These are phyloP conservation scores for Stegodyphus dumicola DNA, from an alignment of 1,140 invertebrate species.

Conservation along the genomic window DNA sequence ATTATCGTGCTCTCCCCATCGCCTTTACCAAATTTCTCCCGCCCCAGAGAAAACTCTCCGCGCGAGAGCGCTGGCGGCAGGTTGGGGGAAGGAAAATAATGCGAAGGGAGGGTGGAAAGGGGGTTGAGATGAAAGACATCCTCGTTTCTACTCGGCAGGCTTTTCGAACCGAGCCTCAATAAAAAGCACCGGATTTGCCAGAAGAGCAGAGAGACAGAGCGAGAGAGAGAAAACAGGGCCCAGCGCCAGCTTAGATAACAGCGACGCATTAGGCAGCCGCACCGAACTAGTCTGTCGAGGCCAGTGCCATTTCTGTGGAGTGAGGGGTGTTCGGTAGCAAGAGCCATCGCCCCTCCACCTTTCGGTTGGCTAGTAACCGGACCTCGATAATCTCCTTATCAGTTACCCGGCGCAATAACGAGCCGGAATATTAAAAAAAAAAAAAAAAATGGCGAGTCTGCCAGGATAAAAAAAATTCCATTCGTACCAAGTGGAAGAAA, in stretches of 20 bases:
- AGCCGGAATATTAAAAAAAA: no score
- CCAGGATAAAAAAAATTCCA: constrained; percentile 19
- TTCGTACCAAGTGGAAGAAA: constrained; percentile 33
- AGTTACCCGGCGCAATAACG: constrained; percentile 43
- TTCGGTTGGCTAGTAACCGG: constrained; percentile 15
- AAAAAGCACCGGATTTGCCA: constrained; percentile 42
- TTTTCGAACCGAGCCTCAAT: constrained; percentile 14
- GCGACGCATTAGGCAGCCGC: constrained; percentile 43
- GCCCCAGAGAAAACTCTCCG: neutral
- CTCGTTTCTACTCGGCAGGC: constrained; percentile 15
- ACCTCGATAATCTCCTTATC: constrained; percentile 57
- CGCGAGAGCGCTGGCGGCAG: no score
- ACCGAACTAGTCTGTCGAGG: constrained; percentile 44
- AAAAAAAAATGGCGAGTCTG: constrained; percentile 20
- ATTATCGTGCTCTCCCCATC: constrained; percentile 6
- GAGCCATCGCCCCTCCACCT: constrained; percentile 29
- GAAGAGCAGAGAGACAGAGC: constrained; percentile 11
- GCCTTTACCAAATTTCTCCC: neutral
- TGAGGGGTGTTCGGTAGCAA: constrained; percentile 27
- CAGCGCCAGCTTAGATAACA: constrained; percentile 55
- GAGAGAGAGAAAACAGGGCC: constrained; percentile 22
- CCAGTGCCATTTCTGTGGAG: constrained; percentile 16
- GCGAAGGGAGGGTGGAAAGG: neutral
- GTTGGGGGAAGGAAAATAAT: neutral
- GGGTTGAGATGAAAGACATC: constrained; percentile 3